A percentile compares a stretch with the other conserved stretches of the same genome.
phyloP scores from a whole-genome alignment of 53 echinoderm and acorn worm genomes.

The Arbacia lixula region DNA sequence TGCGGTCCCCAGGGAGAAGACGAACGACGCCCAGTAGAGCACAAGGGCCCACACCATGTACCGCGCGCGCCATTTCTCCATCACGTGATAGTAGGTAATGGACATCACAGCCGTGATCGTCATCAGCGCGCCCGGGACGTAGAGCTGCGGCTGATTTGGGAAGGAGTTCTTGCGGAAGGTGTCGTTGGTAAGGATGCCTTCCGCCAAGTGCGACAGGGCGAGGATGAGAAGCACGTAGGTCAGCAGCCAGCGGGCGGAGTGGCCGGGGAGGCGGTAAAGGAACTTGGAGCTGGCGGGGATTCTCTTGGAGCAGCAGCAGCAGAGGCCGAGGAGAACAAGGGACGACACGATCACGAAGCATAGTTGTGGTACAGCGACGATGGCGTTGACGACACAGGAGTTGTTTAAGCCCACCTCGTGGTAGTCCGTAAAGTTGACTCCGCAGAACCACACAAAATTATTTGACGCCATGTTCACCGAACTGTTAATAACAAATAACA shows the following conservation, averaged over 20 bases:
- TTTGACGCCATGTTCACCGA: neutral
- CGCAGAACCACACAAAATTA: conserved; percentile 77
- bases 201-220: conserved; percentile 77
- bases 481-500: too few relatives aligned
- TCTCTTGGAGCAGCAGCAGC: conserved; percentile 45
- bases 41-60: conserved; percentile 70
- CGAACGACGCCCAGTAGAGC: conserved; percentile 65
- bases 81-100: conserved; percentile 76
- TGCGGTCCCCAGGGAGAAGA: conserved; percentile 8
- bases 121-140: conserved; percentile 66
- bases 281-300: conserved; percentile 46
- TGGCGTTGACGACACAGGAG: conserved; percentile 52
- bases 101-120: conserved; percentile 62
- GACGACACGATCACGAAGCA: conserved; percentile 54
- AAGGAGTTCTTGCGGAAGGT: conserved; percentile 61
- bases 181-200: conserved; percentile 78
- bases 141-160: conserved; percentile 85
- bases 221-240: conserved; percentile 65
- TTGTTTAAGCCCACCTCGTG: conserved; percentile 9
- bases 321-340: conserved; percentile 53
- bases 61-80: conserved; percentile 70
- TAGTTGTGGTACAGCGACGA: conserved; percentile 55
- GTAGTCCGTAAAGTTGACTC: conserved; percentile 46
- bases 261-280: conserved; percentile 79
- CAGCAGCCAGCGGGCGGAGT: conserved; percentile 83